phyloP scores from a whole-genome alignment of 1,140 invertebrate species.

The Nebria ingens region DNA sequence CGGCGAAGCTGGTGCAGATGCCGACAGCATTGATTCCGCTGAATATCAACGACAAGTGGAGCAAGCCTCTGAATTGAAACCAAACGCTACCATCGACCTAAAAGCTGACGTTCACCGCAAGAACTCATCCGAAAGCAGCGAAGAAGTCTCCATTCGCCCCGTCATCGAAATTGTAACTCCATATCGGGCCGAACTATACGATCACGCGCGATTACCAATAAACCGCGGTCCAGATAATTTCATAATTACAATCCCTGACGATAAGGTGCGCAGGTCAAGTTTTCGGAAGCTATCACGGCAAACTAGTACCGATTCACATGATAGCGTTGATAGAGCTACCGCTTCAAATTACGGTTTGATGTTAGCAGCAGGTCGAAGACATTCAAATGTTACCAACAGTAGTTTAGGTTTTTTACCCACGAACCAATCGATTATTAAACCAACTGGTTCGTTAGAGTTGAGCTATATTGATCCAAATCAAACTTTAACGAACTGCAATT shows the following conservation, averaged over 20 bases:
- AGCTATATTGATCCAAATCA: slow-evolving; percentile 32
- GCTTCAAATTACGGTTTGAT: slow-evolving; percentile 21
- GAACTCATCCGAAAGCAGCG: slow-evolving; percentile 78
- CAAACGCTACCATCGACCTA: slow-evolving; percentile 64
- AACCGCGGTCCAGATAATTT: slow-evolving; percentile 21
- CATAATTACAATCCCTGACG: slow-evolving; percentile 6
- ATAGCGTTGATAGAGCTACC: slow-evolving; percentile 37
- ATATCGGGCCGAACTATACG: background rate
- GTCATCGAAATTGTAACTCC: slow-evolving; percentile 3
- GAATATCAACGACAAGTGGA: slow-evolving; percentile 44
- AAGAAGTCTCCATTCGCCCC: slow-evolving; percentile 32
- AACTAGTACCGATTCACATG: slow-evolving; percentile 38
- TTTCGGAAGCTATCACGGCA: slow-evolving; percentile 27
- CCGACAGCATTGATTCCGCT: slow-evolving; percentile 49
- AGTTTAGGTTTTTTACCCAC: slow-evolving; percentile 37
- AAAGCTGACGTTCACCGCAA: slow-evolving; percentile 88
- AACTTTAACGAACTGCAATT: slow-evolving; percentile 25
- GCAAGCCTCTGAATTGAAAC: slow-evolving; percentile 21
- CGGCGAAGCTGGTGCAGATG: slow-evolving; percentile 26
- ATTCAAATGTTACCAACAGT: slow-evolving; percentile 51
- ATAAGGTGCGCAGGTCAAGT: slow-evolving; percentile 14
- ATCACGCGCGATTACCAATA: slow-evolving; percentile 8
- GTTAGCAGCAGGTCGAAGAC: slow-evolving; percentile 37
- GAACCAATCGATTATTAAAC: slow-evolving; percentile 29
- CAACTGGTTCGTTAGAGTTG: slow-evolving; percentile 29